Evolutionary conservation across 1,140 invertebrate species (phyloP).

Genomic region (Cyclina sinensis): DNA sequence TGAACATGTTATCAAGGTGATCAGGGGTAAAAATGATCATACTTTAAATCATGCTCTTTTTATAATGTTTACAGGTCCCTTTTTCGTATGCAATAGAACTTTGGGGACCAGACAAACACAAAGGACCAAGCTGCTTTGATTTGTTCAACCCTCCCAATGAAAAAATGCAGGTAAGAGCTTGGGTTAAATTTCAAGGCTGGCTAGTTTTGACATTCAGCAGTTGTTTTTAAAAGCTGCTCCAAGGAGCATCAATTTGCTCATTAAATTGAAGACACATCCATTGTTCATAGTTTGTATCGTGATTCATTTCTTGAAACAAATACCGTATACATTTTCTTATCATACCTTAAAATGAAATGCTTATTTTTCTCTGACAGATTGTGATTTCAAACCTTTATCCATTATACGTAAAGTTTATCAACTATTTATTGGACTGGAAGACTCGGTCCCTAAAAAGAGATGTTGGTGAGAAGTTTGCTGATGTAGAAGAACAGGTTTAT

Average conservation of each 20-base stretch:
- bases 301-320: too few species aligned
- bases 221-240: too few species aligned
- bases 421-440: slow-evolving; percentile 36
- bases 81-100: slow-evolving; percentile 84
- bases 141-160: slow-evolving; percentile 83
- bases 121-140: slow-evolving; percentile 83
- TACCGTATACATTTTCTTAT: too few species aligned
- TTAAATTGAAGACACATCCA: too few species aligned
- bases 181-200: too few species aligned
- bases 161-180: slow-evolving; percentile 76
- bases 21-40: too few species aligned
- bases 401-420: slow-evolving; percentile 72
- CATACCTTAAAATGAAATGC: too few species aligned
- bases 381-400: slow-evolving; percentile 77
- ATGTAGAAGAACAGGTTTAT: background rate
- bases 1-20: too few species aligned
- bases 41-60: too few species aligned
- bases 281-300: too few species aligned
- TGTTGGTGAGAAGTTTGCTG: background rate
- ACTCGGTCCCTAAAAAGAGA: background rate
- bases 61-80: slow-evolving; percentile 83
- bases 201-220: too few species aligned
- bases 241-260: too few species aligned
- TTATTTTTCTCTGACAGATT: slow-evolving; percentile 69
- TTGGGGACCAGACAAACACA: slow-evolving; percentile 78